Conservation (phyloP, 2,797 vertebrate genomes). For the Limnodromus scolopaceus region DNA sequence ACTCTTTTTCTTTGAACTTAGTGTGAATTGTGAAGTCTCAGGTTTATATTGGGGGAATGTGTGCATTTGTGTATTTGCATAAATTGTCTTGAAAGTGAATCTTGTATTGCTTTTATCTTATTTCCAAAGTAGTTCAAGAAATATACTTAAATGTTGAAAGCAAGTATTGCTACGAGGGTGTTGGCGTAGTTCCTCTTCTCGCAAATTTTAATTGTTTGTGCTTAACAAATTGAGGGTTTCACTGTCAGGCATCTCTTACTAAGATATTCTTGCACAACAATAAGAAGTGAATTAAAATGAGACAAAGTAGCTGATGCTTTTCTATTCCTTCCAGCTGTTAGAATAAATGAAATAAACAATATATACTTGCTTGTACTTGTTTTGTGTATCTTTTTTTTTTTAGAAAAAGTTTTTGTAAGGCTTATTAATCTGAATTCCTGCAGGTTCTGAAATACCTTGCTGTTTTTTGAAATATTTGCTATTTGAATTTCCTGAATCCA, state of each 20-base stretch:
- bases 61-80: not conserved
- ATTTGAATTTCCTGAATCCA: not conserved
- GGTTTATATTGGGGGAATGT: not conserved
- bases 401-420: not conserved
- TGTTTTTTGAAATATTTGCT: not conserved
- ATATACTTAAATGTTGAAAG: not conserved
- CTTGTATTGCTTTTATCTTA: not conserved
- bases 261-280: conserved; percentile 32
- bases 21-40: not conserved
- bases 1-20: not conserved
- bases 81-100: not conserved
- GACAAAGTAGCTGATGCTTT: not conserved
- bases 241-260: not conserved
- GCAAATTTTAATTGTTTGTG: conserved; percentile 10
- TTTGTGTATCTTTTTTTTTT: not conserved
- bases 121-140: not conserved
- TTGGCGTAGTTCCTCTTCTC: not conserved
- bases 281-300: conserved; percentile 11
- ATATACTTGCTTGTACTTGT: not conserved
- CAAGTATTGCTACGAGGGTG: not conserved
- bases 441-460: not conserved
- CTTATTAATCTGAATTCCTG: not conserved
- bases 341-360: not conserved
- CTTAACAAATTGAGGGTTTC: conserved; percentile 4
- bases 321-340: conserved; percentile 12